Evolutionary conservation across 2,888 invertebrate genomes (phyloP), one percentile per base, ranked within the genome.

Genomic region (Caenorhabditis panamensis): DNA sequence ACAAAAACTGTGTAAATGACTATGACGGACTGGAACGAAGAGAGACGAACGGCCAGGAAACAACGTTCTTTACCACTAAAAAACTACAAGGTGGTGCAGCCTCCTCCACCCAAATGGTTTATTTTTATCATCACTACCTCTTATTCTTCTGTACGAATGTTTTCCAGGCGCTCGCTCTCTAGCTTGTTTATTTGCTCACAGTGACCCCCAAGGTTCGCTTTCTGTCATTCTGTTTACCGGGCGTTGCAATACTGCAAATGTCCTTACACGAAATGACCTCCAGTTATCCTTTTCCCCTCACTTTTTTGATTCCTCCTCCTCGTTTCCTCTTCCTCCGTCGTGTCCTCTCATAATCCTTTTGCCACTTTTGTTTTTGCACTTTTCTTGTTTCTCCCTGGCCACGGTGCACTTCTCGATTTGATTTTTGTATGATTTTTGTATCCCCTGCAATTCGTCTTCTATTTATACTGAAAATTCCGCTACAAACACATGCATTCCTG

Each of bases 201-300:
- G 54, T 54, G 54, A 54, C 54, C 54, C 54, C 18, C 49, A 11
- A 53, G 1, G 16, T 16, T 53, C 51, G 2, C 51, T 16, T 22
- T 53, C 37, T 63, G 31, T 31, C 5, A 31, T n/a, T n/a, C 31
- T 72, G 71, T 72, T 63, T 63, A 71, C 69, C 22, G 18, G 59
- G 44, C 61, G 69, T 61, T 68, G 49, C 49, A 49, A 20, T 51
- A 13, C 53, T 41, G 69, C 53, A 61, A 61, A 56, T 31, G 56
- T 58, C 59, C 49, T 59, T 59, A 11, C 59, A 18, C 28, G 31
- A 53, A 63, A 63, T 63, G 63, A 63, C 62, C 63, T 72, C 63
- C 71, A 72, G 63, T 72, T 62, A 71, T 53, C 31, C 47, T 41
- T 31, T 22, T 18, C 44, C 66, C 51, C 53, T 53, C n/a, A n/a